Evolutionary conservation across 2,797 vertebrate species (phyloP).

Genomic region (Sebastes alutus): DNA sequence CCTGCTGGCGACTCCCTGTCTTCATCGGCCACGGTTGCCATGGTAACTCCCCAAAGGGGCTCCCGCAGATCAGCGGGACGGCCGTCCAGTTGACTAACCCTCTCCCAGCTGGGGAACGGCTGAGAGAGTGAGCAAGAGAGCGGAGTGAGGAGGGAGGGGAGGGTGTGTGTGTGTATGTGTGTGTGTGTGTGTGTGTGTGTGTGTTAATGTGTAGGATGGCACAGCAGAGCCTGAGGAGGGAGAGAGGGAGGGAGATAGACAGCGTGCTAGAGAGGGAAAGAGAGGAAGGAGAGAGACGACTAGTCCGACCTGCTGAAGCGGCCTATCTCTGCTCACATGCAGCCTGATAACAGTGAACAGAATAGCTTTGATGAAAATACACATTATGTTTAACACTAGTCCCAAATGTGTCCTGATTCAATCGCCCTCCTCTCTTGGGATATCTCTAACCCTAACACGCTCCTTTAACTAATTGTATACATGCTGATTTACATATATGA

Average conservation of each 20-base stretch:
- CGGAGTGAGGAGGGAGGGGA: conserved; percentile 46
- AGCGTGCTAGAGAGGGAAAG: conserved; percentile 3
- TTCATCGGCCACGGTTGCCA: conserved; percentile 85
- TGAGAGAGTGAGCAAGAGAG: conserved; percentile 65
- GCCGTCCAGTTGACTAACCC: conserved; percentile 86
- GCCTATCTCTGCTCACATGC: conserved; percentile 47
- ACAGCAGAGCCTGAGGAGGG: conserved; percentile 62
- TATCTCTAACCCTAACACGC: neutral
- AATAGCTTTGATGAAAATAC: conserved; percentile 9
- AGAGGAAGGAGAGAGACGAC: conserved; percentile 43
- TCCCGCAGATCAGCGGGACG: conserved; percentile 83
- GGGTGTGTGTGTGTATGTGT: conserved; percentile 12
- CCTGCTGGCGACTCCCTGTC: conserved; percentile 86
- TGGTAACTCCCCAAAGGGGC: conserved; percentile 84
- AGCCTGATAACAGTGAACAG: conserved; percentile 13
- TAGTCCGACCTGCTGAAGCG: conserved; percentile 69
- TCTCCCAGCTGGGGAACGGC: conserved; percentile 81
- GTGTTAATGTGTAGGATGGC: conserved; percentile 67
- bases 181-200: conserved; percentile 26
- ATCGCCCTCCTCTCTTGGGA: neutral
- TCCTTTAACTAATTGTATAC: conserved; percentile 5
- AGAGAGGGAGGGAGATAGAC: conserved; percentile 39
- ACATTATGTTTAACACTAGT: neutral
- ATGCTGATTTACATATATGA: conserved; percentile 12
- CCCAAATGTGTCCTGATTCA: neutral